Conservation (phyloP, 2,888 invertebrate species). For the Cheilosia pagana region DNA sequence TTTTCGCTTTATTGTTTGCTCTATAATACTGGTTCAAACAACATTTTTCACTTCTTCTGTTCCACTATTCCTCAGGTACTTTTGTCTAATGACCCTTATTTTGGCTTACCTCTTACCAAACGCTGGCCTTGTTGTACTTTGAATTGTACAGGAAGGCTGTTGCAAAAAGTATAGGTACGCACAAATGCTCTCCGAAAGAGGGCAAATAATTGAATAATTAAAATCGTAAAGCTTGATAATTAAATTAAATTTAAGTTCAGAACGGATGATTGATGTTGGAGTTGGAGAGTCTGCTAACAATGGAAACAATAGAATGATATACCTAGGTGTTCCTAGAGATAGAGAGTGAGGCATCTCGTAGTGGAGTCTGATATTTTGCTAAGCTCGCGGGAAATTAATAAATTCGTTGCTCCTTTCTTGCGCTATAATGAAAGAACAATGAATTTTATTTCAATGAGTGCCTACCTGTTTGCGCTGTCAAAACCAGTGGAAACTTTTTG, state of each 20-base stretch:
- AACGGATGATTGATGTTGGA: neutral
- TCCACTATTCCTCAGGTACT: constrained; percentile 1
- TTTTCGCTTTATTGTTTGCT: constrained; percentile 7
- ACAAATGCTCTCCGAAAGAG: constrained; percentile 5
- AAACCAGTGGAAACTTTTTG: neutral
- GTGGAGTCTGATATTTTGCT: neutral
- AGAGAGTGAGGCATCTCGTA: neutral
- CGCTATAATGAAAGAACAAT: neutral
- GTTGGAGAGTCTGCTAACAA: neutral
- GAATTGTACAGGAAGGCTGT: neutral
- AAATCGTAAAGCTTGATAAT: constrained; percentile 26
- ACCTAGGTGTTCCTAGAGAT: neutral
- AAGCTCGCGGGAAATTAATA: neutral
- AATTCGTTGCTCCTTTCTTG: neutral
- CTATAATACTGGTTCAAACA: neutral
- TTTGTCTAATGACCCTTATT: constrained; percentile 22
- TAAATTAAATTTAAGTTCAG: constrained; percentile 10
- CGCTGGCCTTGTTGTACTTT: neutral
- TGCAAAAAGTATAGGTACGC: neutral
- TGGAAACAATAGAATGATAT: neutral
- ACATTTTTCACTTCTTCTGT: constrained; percentile 4
- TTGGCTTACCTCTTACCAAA: neutral
- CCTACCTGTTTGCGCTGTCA: neutral
- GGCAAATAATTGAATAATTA: constrained; percentile 24
- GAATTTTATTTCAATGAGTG: neutral